Evolutionary conservation across 2,113 vertebrate species (phyloP), one percentile per base, ranked within the genome.

Genomic region (Tachuris rubrigastra): DNA sequence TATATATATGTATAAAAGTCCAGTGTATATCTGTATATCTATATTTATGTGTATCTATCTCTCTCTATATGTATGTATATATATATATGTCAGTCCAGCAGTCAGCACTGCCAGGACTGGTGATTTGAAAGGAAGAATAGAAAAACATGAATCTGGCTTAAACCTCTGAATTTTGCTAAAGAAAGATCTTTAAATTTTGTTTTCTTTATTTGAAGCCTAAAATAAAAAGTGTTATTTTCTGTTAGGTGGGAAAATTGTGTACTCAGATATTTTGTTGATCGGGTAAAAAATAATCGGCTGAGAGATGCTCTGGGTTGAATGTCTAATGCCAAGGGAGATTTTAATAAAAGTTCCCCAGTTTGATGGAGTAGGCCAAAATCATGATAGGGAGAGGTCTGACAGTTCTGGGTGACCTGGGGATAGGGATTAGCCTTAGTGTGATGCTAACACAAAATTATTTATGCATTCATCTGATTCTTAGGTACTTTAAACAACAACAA

Each of bases 31-130:
- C 3, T 2, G 4, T 23, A 9, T 15, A 13, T 21, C 3, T 44
- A 14, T 35, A 28, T 19, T 12, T 16, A 4, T 41, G 6, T 53
- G 9, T 33, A 6, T 31, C 7, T 39, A 8, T 27, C 5, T 30
- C 25, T 41, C 4, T 35, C 14, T 8, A 1, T 13, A 4, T 8
- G 9, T 18, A 4, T 27, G 1, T 69, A 20, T n/a, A 25, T 19
- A n/a, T 58, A 25, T 37, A 59, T 16, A 37, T 10, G 6, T 25
- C 74, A 87, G 53, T 47, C 65, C n/a, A 73, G 37, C 0, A 1
- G 20, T 63, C 49, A 68, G 33, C 24, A 20, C n/a, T 77, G 33
- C 31, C 39, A 49, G 49, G 27, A n/a, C 42, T 68, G 47, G 18
- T 39, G 27, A 39, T 73, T 52, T n/a, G 24, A 68, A 88, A 88